Conservation (phyloP, 2,113 vertebrate genomes). For the Cranoglanis bouderius region DNA sequence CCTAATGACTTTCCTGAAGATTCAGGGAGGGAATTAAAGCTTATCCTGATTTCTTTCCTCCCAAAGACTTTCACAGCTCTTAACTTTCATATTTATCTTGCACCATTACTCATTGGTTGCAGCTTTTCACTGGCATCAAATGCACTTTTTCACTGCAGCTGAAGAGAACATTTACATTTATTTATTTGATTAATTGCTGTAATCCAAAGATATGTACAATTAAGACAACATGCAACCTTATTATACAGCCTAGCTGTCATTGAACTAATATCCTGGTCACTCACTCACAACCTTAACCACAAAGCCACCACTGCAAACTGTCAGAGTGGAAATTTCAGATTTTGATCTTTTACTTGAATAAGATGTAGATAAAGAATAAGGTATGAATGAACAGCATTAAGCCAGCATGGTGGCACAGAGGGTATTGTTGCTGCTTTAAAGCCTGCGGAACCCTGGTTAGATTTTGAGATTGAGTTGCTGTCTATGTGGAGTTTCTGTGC, state of each 20-base stretch:
- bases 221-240: background rate
- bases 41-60: constrained; percentile 59
- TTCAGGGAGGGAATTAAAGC: constrained; percentile 61
- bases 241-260: background rate
- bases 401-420: background rate
- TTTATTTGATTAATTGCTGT: constrained; percentile 4
- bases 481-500: background rate
- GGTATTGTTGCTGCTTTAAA: background rate
- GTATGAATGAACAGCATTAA: background rate
- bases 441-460: background rate
- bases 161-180: background rate
- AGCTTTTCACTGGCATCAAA: background rate
- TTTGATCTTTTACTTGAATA: background rate
- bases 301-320: background rate
- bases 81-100: constrained; percentile 57
- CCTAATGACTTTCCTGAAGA: constrained; percentile 75
- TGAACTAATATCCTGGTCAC: background rate
- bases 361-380: background rate
- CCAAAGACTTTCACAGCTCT: constrained; percentile 42
- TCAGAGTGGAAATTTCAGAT: background rate
- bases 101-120: constrained; percentile 59
- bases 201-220: background rate
- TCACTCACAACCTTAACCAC: background rate
- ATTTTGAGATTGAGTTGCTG: background rate
- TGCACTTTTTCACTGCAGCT: constrained; percentile 16